Base-by-base conservation (phyloP, 2,113 vertebrate genomes). In the Poeciliopsis prolifica region DNA sequence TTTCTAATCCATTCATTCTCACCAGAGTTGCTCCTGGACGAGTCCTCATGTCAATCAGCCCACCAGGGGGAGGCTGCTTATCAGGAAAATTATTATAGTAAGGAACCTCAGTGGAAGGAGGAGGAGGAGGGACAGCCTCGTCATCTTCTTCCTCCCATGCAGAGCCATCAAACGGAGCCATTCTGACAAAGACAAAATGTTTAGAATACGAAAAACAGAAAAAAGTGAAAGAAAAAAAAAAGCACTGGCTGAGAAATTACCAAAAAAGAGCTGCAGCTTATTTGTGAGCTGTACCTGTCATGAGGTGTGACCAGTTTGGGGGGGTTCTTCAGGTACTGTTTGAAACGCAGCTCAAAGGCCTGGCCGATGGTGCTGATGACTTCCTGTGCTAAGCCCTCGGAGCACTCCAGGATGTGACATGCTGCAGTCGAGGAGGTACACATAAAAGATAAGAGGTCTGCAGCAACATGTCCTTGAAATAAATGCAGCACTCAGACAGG, bases 351-450 rank as follows among this genome's bases (percentile, higher is more conserved):
- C 87, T 99, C 98, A 0, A 99, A 99, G 70, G 98, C 98, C 90
- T 99, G 98, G 1, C 98, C 98, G 0, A 99, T 99, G 88, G 98
- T 98, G 94, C 97, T 99, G 95, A 99, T 99, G 77, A 99, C 98
- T 0, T 99, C 98, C 94, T 99, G 98, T 0, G 98, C 97, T 48
- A 98, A 90, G 70, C 97, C 98, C 87, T 99, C 97, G 0, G 97
- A 95, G 86, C 98, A 99, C 92, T 99, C 97, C 92, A 98, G 90
- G 91, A 99, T 99, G 67, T 99, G 98, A 91, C 97, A 99, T 64
- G 97, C 97, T 98, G 89, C 0, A 65, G 68, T 9, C 77, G 30
- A 83, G 24, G 62, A 88, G 35, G 44, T 29, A 77, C 1, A 74
- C 17, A 83, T 51, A 30, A 78, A 14, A 54, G 61, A 79, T 73